These are phyloP conservation scores for Syngnathoides biaculeatus DNA, from an alignment of 2,113 vertebrate species.

Conservation along the genomic window DNA sequence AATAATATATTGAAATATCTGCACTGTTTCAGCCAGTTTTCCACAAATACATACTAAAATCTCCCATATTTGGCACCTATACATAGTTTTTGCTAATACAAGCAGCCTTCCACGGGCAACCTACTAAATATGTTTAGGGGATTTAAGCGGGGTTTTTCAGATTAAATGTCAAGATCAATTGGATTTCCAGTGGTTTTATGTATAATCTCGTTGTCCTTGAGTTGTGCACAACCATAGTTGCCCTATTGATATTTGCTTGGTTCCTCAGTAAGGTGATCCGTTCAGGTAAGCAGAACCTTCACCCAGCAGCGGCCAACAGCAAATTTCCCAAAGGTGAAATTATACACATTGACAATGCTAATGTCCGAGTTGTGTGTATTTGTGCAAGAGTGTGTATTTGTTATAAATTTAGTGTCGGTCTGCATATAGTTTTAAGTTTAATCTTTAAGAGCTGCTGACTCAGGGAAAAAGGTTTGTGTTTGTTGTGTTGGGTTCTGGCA, in stretches of 20 bases:
- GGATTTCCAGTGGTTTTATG: conserved; percentile 61
- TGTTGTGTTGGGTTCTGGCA: conserved; percentile 6
- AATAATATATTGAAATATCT: background rate
- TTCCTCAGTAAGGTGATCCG: conserved; percentile 47
- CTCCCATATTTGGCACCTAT: conserved; percentile 26
- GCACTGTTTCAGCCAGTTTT: background rate
- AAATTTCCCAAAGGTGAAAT: conserved; percentile 53
- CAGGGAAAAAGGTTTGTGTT: conserved; percentile 3
- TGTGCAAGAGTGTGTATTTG: conserved; percentile 15
- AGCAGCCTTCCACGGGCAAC: conserved; percentile 35
- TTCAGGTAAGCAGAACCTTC: conserved; percentile 45
- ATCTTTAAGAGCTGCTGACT: conserved; percentile 38
- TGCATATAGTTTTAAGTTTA: conserved; percentile 18
- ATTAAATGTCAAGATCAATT: conserved; percentile 49
- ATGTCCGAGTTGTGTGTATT: conserved; percentile 1
- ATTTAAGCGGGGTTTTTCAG: conserved; percentile 64
- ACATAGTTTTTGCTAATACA: conserved; percentile 27
- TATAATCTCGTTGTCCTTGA: conserved; percentile 65
- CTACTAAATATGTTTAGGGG: conserved; percentile 50
- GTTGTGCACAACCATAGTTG: conserved; percentile 46
- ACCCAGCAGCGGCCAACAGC: conserved; percentile 54
- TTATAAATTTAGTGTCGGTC: background rate
- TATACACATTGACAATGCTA: conserved; percentile 28
- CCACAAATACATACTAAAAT: conserved; percentile 14
- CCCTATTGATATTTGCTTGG: conserved; percentile 63